Percentiles rank a stretch among this genome's conserved stretches.
Conservation (phyloP, 2,888 invertebrate species). For the Plagodis dolabraria region DNA sequence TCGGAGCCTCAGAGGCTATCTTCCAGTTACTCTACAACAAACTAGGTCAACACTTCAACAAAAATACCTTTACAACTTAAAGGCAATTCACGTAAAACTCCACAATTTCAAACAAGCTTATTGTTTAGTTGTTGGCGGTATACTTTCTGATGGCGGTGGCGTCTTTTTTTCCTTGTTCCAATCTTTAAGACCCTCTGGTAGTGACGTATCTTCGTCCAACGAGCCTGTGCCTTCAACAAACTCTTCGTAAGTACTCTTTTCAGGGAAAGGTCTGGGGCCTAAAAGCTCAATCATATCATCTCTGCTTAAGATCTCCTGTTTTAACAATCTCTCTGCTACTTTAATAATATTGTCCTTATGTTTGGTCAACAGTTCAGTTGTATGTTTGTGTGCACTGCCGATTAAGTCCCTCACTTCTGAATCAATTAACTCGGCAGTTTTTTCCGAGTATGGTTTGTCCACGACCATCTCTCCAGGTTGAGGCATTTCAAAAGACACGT, state of each 20-base stretch:
- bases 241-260: constrained; percentile 99
- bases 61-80: constrained; percentile 71
- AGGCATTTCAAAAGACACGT: constrained; percentile 98
- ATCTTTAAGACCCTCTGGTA: constrained; percentile 97
- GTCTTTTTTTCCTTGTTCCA: constrained; percentile 92
- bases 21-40: constrained; percentile 42
- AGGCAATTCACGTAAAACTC: constrained; percentile 73
- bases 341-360: constrained; percentile 95
- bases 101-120: constrained; percentile 54
- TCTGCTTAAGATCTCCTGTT: constrained; percentile 97
- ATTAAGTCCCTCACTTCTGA: constrained; percentile 89
- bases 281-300: constrained; percentile 99
- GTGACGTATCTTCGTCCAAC: constrained; percentile 96
- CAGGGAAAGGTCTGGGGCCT: constrained; percentile 97
- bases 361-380: constrained; percentile 89
- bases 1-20: constrained; percentile 36
- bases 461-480: constrained; percentile 96
- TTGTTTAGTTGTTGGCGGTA: constrained; percentile 66
- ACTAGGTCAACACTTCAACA: constrained; percentile 49
- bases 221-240: constrained; percentile 99
- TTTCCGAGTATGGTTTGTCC: constrained; percentile 99
- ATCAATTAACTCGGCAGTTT: constrained; percentile 98
- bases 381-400: constrained; percentile 90
- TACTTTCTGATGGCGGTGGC: constrained; percentile 50
- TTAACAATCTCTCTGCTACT: constrained; percentile 94